Evolutionary conservation across 2,888 invertebrate genomes (phyloP), one percentile per base, ranked within the genome.

Genomic region (Hypselothyrea guttata): DNA sequence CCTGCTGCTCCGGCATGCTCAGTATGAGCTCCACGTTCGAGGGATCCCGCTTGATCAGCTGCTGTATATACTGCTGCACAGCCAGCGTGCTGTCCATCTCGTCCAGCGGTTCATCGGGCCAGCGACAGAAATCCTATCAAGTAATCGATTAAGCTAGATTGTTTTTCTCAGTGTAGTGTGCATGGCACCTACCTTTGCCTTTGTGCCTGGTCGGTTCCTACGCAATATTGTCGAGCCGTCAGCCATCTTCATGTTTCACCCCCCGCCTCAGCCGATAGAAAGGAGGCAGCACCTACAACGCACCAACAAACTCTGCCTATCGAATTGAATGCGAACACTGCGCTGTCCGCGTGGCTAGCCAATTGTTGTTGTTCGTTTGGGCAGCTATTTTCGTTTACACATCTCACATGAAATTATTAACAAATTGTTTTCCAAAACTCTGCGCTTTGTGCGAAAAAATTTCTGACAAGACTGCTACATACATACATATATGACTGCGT

Each of bases 71-170:
- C 89, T 99, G 99, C 89, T 99, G 99, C 46, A 99, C 98, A 75
- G 98, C 98, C 58, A 99, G 91, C 15, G 98, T 98, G 89, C 98
- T 98, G 90, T 99, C 99, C 99, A 99, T 99, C 91, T 99, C 98
- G 89, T 99, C 99, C 89, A 99, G 98, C 0, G 96, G 95, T 91
- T 98, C 97, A 92, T 98, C 98, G 31, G 97, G 97, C 99, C 99
- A 99, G 71, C 95, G 95, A 88, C 97, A 96, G 91, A 98, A 99
- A 87, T 98, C 97, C 97, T 98, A 16, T 46, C 13, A 38, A 7
- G 2, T 9, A 15, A 7, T 13, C 4, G 1, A 7, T 30, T 7
- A 9, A 7, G 47, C 35, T n/a, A n/a, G n/a, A n/a, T n/a, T n/a
- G n/a, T n/a, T n/a, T n/a, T n/a, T n/a, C n/a, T n/a, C n/a, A n/a